A percentile compares a stretch with the other conserved stretches of the same genome.
phyloP scores from a whole-genome alignment of 2,113 vertebrate species.

The Otis tarda region DNA sequence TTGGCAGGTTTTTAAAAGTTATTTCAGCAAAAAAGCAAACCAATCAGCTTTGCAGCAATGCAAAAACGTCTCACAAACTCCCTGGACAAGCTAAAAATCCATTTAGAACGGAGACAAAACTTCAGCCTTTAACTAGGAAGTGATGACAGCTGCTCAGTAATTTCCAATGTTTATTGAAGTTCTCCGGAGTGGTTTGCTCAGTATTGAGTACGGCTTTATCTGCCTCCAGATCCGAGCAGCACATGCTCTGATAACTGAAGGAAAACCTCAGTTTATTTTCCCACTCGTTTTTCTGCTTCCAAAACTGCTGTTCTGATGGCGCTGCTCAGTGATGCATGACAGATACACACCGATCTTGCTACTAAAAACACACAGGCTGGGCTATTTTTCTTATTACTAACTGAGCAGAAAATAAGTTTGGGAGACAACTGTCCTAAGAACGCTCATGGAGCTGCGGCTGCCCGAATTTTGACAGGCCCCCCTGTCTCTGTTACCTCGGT shows the following conservation, averaged over 20 bases:
- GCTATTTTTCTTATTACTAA: not conserved
- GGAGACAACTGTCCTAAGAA: not conserved
- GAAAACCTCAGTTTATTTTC: constrained; percentile 33
- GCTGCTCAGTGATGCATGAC: constrained; percentile 28
- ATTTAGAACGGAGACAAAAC: not conserved
- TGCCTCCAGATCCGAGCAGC: constrained; percentile 41
- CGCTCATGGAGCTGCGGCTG: not conserved
- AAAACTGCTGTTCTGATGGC: constrained; percentile 1
- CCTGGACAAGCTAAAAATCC: not conserved
- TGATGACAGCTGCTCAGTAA: constrained; percentile 22
- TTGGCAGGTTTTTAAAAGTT: not conserved
- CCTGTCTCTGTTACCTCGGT: fast-evolving
- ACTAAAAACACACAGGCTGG: not conserved
- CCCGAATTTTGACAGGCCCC: not conserved
- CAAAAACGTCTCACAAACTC: not conserved
- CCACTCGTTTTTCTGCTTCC: constrained; percentile 5
- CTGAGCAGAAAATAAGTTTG: not conserved
- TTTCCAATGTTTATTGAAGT: constrained; percentile 11
- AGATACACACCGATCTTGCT: not conserved
- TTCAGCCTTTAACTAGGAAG: constrained; percentile 8
- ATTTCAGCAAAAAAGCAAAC: not conserved
- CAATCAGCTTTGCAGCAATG: not conserved
- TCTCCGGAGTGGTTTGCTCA: constrained; percentile 23
- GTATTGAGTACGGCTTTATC: constrained; percentile 39
- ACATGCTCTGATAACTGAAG: constrained; percentile 11